These are phyloP conservation scores for Sterna hirundo DNA, from an alignment of 2,113 vertebrate species.

Conservation along the genomic window DNA sequence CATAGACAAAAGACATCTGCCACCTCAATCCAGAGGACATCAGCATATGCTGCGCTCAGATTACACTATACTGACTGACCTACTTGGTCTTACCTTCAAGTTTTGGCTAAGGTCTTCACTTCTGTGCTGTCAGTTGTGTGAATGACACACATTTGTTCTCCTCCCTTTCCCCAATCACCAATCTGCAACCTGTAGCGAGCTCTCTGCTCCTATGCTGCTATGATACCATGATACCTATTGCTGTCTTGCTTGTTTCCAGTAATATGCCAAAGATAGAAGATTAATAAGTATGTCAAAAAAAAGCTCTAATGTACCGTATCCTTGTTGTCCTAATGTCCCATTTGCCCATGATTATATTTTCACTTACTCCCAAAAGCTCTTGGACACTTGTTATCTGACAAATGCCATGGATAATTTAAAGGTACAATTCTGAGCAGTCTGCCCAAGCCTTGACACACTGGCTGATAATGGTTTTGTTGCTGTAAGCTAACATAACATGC, in stretches of 20 bases:
- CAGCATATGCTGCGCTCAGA: background rate
- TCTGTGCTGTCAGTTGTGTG: background rate
- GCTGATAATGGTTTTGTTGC: background rate
- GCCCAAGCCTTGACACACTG: background rate
- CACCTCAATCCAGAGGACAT: background rate
- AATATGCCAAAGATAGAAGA: background rate
- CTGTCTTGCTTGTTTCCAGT: background rate
- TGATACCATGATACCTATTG: background rate
- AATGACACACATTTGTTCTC: background rate
- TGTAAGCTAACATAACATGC: rapidly evolving
- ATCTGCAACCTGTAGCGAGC: background rate
- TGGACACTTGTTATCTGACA: background rate
- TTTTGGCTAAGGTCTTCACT: background rate
- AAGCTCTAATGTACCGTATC: background rate
- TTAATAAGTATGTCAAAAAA: background rate
- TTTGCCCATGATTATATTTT: background rate
- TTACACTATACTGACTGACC: background rate
- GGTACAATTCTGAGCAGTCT: background rate
- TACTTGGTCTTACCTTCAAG: background rate
- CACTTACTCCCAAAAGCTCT: background rate
- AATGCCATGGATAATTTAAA: background rate
- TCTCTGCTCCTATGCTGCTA: background rate
- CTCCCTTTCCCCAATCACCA: background rate
- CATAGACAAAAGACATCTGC: background rate
- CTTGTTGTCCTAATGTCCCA: background rate